phyloP scores from a whole-genome alignment of 2,888 invertebrate genomes.

The Colostygia pectinataria region DNA sequence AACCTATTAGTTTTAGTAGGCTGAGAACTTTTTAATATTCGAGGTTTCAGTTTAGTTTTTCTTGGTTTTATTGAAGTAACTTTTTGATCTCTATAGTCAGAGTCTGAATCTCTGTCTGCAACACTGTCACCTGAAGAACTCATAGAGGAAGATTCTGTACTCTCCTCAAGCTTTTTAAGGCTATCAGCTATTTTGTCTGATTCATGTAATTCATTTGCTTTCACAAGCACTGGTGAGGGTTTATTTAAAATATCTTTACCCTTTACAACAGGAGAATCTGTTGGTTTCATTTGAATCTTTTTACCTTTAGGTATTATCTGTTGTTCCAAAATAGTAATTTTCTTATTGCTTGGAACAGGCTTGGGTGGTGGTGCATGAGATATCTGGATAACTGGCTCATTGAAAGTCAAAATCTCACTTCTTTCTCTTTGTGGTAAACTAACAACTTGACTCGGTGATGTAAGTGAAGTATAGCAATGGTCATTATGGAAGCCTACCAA shows the following conservation, averaged over 20 bases:
- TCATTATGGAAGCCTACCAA: slow-evolving; percentile 88
- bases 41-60: slow-evolving; percentile 64
- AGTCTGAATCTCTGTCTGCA: slow-evolving; percentile 85
- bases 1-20: slow-evolving; percentile 51
- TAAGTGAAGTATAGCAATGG: slow-evolving; percentile 90
- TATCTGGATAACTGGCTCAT: slow-evolving; percentile 75
- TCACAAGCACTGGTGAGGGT: slow-evolving; percentile 56
- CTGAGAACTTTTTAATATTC: slow-evolving; percentile 61
- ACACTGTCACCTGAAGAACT: slow-evolving; percentile 81
- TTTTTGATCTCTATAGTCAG: slow-evolving; percentile 81
- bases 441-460: slow-evolving; percentile 83
- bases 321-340: slow-evolving; percentile 77
- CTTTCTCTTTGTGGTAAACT: slow-evolving; percentile 46
- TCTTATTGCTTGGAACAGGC: slow-evolving; percentile 69
- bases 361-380: slow-evolving; percentile 71
- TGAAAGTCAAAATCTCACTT: slow-evolving; percentile 61
- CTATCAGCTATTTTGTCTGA: slow-evolving; percentile 50
- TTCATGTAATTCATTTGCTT: slow-evolving; percentile 56
- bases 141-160: slow-evolving; percentile 74
- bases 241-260: slow-evolving; percentile 70
- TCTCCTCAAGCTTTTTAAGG: slow-evolving; percentile 71
- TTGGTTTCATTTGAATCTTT: slow-evolving; percentile 66
- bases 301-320: slow-evolving; percentile 78
- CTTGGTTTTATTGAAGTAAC: slow-evolving; percentile 58
- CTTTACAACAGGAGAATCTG: slow-evolving; percentile 64